Evolutionary conservation across 2,888 invertebrate species (phyloP).

Genomic region (Caenorhabditis becei): DNA sequence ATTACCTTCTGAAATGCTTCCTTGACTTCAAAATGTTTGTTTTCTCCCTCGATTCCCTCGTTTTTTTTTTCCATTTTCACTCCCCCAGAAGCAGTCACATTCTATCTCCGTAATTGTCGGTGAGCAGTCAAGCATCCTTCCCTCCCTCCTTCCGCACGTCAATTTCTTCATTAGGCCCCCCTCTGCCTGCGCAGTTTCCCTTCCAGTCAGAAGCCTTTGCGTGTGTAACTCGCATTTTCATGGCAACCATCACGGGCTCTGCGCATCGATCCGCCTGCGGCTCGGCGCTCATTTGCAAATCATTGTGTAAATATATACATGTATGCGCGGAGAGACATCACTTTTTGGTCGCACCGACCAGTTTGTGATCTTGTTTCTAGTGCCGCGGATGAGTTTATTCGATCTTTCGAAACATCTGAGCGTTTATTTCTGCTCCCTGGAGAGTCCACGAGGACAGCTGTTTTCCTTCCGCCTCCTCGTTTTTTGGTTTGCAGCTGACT

Average conservation of each 20-base stretch:
- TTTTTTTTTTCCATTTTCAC: too few relatives aligned
- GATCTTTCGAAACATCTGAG: neutral
- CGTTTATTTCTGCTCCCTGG: neutral
- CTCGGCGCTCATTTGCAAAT: constrained; percentile 17
- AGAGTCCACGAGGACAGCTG: neutral
- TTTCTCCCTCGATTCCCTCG: neutral
- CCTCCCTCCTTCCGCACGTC: constrained; percentile 10
- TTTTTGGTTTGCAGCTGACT: neutral
- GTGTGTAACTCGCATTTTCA: constrained; percentile 33
- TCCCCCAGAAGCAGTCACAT: constrained; percentile 18
- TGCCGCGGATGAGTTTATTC: neutral
- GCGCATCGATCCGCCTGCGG: constrained; percentile 10
- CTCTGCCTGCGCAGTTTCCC: neutral
- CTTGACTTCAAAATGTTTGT: too few relatives aligned
- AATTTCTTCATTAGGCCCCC: constrained; percentile 47
- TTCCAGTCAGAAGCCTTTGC: constrained; percentile 24
- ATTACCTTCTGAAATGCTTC: too few relatives aligned
- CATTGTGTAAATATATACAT: constrained; percentile 30
- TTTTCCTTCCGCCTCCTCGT: neutral
- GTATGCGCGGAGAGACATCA: constrained; percentile 19
- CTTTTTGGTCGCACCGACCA: constrained; percentile 31
- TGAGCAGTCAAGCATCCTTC: constrained; percentile 52
- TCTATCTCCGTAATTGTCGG: constrained; percentile 45
- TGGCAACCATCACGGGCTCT: constrained; percentile 39
- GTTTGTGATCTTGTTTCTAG: constrained; percentile 31